Percentiles rank a stretch among this genome's conserved stretches.
These are phyloP conservation scores for Trialeurodes vaporariorum DNA, from an alignment of 1,140 invertebrate species.

Conservation along the genomic window DNA sequence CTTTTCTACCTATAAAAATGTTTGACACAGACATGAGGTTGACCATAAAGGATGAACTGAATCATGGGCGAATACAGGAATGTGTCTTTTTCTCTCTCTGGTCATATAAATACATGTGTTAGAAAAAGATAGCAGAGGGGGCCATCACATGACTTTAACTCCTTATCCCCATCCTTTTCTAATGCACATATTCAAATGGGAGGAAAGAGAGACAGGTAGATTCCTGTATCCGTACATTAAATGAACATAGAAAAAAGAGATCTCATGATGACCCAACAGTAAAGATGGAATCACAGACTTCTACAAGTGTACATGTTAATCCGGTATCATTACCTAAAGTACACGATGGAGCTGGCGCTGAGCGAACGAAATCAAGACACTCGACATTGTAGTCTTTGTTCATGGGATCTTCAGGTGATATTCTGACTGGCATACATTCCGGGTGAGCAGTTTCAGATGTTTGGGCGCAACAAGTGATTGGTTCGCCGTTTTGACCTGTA, in stretches of 20 bases:
- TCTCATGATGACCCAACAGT: background rate
- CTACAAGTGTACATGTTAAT: background rate
- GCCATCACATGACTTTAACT: too few relatives aligned
- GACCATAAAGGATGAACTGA: too few relatives aligned
- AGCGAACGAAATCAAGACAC: slow-evolving; percentile 75
- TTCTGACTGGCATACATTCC: slow-evolving; percentile 69
- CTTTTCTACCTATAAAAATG: too few relatives aligned
- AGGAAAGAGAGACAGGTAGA: too few relatives aligned
- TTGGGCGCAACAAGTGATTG: slow-evolving; percentile 48
- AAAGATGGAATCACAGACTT: background rate
- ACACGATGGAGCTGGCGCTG: slow-evolving; percentile 75
- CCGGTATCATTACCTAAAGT: slow-evolving; percentile 45
- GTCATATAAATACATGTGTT: too few relatives aligned
- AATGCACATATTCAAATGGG: too few relatives aligned
- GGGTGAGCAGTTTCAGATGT: slow-evolving; percentile 43
- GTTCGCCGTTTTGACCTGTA: slow-evolving; percentile 43
- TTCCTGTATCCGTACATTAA: too few relatives aligned
- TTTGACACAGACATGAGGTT: too few relatives aligned
- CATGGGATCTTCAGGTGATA: slow-evolving; percentile 37
- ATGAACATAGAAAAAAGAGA: background rate
- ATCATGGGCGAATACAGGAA: too few relatives aligned
- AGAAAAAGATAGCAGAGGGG: too few relatives aligned
- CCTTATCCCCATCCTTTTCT: too few relatives aligned
- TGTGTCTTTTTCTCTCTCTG: too few relatives aligned
- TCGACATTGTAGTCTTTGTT: slow-evolving; percentile 40